phyloP scores from a whole-genome alignment of 2,113 vertebrate genomes.

The Muscicapa adusta region DNA sequence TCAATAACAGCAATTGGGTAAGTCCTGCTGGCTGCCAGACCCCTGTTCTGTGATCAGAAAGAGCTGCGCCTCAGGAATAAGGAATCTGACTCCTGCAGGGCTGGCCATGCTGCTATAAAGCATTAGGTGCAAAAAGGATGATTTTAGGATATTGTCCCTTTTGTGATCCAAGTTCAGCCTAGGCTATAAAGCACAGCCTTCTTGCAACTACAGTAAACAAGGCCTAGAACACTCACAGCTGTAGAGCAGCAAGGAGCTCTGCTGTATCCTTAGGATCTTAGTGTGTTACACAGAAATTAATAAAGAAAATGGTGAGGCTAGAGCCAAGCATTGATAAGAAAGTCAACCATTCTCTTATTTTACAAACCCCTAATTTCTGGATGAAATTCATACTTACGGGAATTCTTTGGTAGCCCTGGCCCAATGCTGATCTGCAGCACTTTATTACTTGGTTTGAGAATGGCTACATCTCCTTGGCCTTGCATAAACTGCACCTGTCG shows the following conservation, averaged over 20 bases:
- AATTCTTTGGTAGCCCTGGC: conserved; percentile 90
- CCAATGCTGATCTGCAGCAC: conserved; percentile 96
- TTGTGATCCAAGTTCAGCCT: background rate
- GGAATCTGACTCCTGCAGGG: background rate
- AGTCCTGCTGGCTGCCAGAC: background rate
- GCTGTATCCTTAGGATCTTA: background rate
- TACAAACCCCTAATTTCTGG: background rate
- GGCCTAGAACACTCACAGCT: background rate
- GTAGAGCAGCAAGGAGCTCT: background rate
- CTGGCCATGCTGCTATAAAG: background rate
- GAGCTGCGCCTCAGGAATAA: background rate
- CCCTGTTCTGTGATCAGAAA: background rate
- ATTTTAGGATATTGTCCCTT: background rate
- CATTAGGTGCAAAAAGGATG: background rate
- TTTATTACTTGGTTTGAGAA: conserved; percentile 90
- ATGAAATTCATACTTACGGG: conserved; percentile 82
- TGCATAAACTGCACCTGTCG: conserved; percentile 89
- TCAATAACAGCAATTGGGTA: background rate
- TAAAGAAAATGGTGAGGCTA: background rate
- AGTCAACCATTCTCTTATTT: background rate
- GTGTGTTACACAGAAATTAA: background rate
- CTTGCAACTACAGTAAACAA: background rate
- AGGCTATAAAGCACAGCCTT: background rate
- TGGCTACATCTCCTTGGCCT: conserved; percentile 83
- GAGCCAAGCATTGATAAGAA: background rate